A percentile compares a stretch with the other conserved stretches of the same genome.
Conservation (phyloP, 2,888 invertebrate genomes). For the Eupithecia subfuscata region DNA sequence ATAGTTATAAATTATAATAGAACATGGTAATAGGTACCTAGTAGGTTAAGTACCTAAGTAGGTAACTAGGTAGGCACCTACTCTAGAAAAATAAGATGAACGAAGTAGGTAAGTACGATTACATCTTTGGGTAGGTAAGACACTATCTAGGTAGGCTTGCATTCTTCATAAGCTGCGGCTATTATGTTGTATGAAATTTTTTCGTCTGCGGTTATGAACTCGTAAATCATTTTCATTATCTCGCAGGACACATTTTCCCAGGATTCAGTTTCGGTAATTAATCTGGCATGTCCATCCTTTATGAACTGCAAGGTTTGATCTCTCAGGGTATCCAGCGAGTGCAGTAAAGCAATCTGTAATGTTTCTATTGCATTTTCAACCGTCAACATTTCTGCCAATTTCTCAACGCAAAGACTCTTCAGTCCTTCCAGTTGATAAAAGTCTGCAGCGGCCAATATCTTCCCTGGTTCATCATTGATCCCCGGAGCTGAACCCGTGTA, state of each 20-base stretch:
- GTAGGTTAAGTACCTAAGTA: too few species aligned
- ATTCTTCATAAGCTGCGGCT: background rate
- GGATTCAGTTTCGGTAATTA: background rate
- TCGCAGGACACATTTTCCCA: background rate
- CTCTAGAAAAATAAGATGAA: too few species aligned
- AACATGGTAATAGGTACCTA: too few species aligned
- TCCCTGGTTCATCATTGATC: background rate
- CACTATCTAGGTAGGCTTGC: background rate
- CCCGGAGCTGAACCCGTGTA: background rate
- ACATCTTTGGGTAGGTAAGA: background rate
- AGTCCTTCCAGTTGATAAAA: background rate
- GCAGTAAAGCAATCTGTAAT: background rate
- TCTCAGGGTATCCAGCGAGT: background rate
- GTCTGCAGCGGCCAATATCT: background rate
- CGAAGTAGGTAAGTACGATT: too few species aligned
- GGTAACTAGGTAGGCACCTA: too few species aligned
- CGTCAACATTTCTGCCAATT: background rate
- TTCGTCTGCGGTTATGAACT: background rate
- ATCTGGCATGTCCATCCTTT: constrained; percentile 1
- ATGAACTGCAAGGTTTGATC: background rate
- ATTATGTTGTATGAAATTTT: background rate
- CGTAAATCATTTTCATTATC: background rate
- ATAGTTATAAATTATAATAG: too few species aligned
- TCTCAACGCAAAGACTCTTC: background rate
- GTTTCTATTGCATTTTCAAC: background rate